Percentiles rank a stretch among this genome's conserved stretches.
Conservation (phyloP, 1,140 invertebrate species). For the Galleria mellonella region DNA sequence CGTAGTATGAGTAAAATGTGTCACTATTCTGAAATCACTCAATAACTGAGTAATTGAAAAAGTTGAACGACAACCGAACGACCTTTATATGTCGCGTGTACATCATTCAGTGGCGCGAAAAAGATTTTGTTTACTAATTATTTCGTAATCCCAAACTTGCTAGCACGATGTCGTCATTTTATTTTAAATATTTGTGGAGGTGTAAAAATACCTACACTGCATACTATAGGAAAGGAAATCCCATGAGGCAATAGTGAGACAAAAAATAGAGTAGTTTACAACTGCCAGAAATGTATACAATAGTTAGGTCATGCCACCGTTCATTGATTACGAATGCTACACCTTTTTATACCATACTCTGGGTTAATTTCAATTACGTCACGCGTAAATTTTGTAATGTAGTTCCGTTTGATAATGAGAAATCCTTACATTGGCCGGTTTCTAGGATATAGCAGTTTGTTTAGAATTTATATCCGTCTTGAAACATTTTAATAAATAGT, state of each 20-base stretch:
- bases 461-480: too few species aligned
- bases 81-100: conserved; percentile 26
- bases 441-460: too few species aligned
- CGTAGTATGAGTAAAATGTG: too few species aligned
- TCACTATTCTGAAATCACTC: too few species aligned
- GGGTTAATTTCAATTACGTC: conserved; percentile 16
- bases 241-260: too few species aligned
- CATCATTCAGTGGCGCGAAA: conserved; percentile 27
- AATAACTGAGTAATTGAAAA: too few species aligned
- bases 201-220: conserved; percentile 1
- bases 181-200: conserved; percentile 7
- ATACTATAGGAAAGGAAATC: too few species aligned
- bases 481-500: too few species aligned
- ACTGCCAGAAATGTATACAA: conserved; percentile 1
- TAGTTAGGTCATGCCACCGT: not conserved
- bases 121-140: conserved; percentile 29
- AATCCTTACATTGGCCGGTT: conserved; percentile 10
- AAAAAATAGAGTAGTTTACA: not conserved
- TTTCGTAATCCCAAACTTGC: conserved; percentile 33
- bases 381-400: conserved; percentile 10
- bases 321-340: too few species aligned
- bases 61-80: conserved; percentile 6
- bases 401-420: conserved; percentile 27
- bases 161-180: conserved; percentile 18
- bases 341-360: not conserved